These are phyloP conservation scores for Macroramphosus scolopax DNA, from an alignment of 2,797 vertebrate genomes.

Conservation along the genomic window DNA sequence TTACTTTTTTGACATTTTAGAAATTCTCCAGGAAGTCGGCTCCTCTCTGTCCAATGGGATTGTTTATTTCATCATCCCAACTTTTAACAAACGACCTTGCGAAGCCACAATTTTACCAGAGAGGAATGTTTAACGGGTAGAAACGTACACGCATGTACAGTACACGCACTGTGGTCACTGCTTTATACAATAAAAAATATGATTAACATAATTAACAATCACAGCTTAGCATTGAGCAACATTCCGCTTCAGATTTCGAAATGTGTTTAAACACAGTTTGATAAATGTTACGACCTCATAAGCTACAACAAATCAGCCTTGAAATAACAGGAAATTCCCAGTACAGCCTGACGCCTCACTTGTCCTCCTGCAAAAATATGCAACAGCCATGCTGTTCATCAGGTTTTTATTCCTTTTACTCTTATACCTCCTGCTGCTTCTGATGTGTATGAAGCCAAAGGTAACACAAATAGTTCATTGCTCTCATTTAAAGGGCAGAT, in stretches of 20 bases:
- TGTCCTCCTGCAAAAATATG: background rate
- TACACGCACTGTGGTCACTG: constrained; percentile 11
- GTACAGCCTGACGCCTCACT: background rate
- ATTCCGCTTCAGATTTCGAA: background rate
- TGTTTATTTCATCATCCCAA: constrained; percentile 21
- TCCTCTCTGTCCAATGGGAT: background rate
- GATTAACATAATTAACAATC: background rate
- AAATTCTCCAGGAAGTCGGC: background rate
- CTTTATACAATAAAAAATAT: no score
- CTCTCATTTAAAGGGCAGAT: no score
- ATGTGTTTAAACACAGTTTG: no score
- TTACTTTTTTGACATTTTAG: background rate
- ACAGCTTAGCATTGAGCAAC: no score
- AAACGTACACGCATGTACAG: constrained; percentile 9
- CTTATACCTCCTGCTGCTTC: background rate
- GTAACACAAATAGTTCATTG: no score
- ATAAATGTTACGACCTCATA: background rate
- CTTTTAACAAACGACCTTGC: constrained; percentile 5
- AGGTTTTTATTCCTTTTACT: background rate
- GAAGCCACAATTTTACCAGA: constrained; percentile 1
- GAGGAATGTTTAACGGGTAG: constrained; percentile 15
- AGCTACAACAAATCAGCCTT: constrained; percentile 1
- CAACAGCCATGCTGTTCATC: constrained; percentile 6
- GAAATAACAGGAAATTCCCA: constrained; percentile 2
- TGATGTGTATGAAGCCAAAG: background rate